phyloP scores from a whole-genome alignment of 2,888 invertebrate species.

The Mechanitis mazaeus region DNA sequence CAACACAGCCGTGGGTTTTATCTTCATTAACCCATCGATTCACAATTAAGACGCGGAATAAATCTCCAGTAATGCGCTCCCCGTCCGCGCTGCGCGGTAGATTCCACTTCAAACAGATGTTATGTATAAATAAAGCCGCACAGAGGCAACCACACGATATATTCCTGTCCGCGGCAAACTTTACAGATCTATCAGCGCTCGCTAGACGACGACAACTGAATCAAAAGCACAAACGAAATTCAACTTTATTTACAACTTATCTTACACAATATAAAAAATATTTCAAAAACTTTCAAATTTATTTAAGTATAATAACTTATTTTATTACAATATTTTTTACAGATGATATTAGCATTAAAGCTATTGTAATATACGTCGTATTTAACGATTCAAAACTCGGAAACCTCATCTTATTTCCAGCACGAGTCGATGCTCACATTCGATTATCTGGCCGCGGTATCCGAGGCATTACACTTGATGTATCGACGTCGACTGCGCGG shows the following conservation, averaged over 20 bases:
- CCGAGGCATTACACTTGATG: conserved; percentile 76
- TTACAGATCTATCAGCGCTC: conserved; percentile 72
- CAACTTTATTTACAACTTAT: conserved; percentile 43
- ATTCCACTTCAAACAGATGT: conserved; percentile 76
- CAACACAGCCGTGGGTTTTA: conserved; percentile 76
- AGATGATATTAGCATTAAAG: conserved; percentile 31
- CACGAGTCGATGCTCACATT: conserved; percentile 76
- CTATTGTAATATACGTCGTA: conserved; percentile 48
- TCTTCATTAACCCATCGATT: conserved; percentile 78
- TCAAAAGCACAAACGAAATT: conserved; percentile 41
- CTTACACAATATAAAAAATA: not conserved
- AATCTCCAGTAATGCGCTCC: conserved; percentile 75
- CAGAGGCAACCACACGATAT: conserved; percentile 76
- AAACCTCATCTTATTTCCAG: conserved; percentile 73
- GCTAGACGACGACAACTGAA: conserved; percentile 52
- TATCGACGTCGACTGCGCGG: conserved; percentile 72
- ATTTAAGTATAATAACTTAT: not conserved
- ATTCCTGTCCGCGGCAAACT: conserved; percentile 76
- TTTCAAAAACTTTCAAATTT: not conserved
- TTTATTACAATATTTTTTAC: conserved; percentile 7
- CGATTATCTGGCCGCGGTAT: conserved; percentile 76
- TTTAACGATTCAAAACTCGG: conserved; percentile 40
- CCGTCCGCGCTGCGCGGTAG: conserved; percentile 70
- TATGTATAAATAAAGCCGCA: conserved; percentile 76
- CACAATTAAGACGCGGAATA: conserved; percentile 77